phyloP scores from a whole-genome alignment of 2,113 vertebrate genomes.

The Scopus umbretta region DNA sequence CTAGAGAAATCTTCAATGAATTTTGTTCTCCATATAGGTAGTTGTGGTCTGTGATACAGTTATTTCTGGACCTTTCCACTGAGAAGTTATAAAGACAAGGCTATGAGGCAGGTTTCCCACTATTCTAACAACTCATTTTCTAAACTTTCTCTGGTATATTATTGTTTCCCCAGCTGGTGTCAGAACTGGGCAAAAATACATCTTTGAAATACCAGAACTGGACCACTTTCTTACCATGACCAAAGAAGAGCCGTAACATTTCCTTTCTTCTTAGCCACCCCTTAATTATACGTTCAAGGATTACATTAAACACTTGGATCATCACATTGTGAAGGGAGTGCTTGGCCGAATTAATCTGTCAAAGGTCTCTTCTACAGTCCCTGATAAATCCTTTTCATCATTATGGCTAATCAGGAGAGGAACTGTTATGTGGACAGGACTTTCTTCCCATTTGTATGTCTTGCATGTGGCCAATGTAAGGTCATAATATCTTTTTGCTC shows the following conservation, averaged over 20 bases:
- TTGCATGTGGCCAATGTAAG: background rate
- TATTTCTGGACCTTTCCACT: background rate
- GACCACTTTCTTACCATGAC: background rate
- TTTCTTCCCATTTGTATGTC: background rate
- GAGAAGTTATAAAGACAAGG: background rate
- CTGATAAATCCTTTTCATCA: background rate
- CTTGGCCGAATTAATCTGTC: background rate
- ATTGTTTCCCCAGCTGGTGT: background rate
- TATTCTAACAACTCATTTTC: background rate
- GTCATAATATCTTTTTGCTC: background rate
- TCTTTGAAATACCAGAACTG: background rate
- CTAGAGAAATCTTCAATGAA: background rate
- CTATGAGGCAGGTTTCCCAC: background rate
- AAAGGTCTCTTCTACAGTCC: background rate
- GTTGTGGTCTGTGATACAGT: background rate
- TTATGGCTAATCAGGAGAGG: background rate
- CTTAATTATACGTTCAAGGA: background rate
- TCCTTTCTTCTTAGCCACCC: background rate
- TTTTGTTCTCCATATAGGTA: background rate
- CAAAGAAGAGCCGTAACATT: background rate
- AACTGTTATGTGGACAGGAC: background rate
- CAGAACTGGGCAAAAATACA: background rate
- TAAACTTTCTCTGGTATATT: background rate
- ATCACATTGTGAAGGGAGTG: background rate
- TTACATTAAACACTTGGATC: background rate